A percentile compares a stretch with the other conserved stretches of the same genome.
These are phyloP conservation scores for Dasypolia templi DNA, from an alignment of 2,888 invertebrate genomes.

Conservation along the genomic window DNA sequence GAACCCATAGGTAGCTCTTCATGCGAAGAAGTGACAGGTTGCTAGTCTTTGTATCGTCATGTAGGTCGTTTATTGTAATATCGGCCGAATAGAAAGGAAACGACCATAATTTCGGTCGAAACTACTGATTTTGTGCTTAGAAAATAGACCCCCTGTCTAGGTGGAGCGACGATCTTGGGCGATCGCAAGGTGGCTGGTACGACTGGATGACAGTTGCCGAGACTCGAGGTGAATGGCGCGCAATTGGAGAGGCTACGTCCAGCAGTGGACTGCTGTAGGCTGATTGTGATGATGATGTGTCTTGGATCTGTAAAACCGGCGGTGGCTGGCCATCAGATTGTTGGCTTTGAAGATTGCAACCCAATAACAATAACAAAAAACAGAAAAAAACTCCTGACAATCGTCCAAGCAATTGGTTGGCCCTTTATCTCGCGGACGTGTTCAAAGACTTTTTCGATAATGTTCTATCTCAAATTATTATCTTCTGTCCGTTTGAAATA, in stretches of 20 bases:
- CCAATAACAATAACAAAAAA: background rate
- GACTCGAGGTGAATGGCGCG: background rate
- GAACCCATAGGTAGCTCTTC: too few relatives aligned
- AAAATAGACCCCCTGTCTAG: background rate
- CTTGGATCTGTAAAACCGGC: background rate
- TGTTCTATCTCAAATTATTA: conserved; percentile 44
- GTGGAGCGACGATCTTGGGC: background rate
- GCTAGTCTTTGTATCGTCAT: too few relatives aligned
- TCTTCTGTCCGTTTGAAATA: conserved; percentile 59
- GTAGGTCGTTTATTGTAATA: too few relatives aligned
- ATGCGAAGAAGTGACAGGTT: too few relatives aligned
- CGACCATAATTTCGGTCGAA: too few relatives aligned
- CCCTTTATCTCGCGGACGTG: conserved; percentile 44
- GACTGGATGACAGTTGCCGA: background rate
- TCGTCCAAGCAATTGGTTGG: conserved; percentile 39
- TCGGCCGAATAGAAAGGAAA: too few relatives aligned
- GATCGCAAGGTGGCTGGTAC: background rate
- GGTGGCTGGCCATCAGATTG: too few relatives aligned
- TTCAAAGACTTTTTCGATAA: conserved; percentile 51
- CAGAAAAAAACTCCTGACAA: conserved; percentile 1
- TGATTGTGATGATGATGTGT: background rate
- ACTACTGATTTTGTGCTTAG: too few relatives aligned
- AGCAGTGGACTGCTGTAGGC: background rate
- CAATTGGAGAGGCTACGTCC: too few relatives aligned
- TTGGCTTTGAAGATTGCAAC: background rate